Base-by-base conservation (phyloP, 2,888 invertebrate species). In the Philonicus albiceps region DNA sequence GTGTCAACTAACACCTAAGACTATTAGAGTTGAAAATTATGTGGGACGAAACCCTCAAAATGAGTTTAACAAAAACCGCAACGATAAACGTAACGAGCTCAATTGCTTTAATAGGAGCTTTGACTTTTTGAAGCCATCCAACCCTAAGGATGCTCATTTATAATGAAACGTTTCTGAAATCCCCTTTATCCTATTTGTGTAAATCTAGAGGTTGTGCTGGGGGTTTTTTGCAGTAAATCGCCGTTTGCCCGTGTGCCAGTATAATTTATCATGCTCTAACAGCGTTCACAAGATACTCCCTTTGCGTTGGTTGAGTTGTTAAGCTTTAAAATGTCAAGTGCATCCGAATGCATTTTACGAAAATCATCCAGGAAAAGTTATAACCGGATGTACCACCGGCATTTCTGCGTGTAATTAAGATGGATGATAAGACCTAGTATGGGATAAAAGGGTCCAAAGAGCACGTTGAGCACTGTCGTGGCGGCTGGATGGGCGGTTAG, bases 241-340 rank as follows among this genome's bases (percentile, higher is more conserved):
- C n/a, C 49, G n/a, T 16, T 49, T 7, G n/a, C n/a, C 49, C 49
- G 5, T 2, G 49, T 16, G 6, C 49, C 19, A 49, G 19, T 2
- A 49, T 19, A 49, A 81, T 81, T 81, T 81, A 81, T 81, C 81
- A 81, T 64, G 11, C 55, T 64, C 81, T 11, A 37, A 16, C 30
- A n/a, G 27, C 22, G 55, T 81, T 81, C 81, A 64, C 55, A 19
- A 34, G 19, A 81, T 64, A 4, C 55, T 55, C 37, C 64, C 11
- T 11, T 11, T 81, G 81, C 30, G n/a, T n/a, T n/a, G 34, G 81
- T 81, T 55, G 64, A 81, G 31, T 64, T 81, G 31, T 81, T 64
- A 55, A 81, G 81, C 55, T 55, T 81, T 31, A 0, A 2, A 49
- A 81, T 81, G 81, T 81, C 81, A 81, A 81, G 34, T 81, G 34